These are phyloP conservation scores for Arge pagana DNA, from an alignment of 2,888 invertebrate species.

Conservation along the genomic window DNA sequence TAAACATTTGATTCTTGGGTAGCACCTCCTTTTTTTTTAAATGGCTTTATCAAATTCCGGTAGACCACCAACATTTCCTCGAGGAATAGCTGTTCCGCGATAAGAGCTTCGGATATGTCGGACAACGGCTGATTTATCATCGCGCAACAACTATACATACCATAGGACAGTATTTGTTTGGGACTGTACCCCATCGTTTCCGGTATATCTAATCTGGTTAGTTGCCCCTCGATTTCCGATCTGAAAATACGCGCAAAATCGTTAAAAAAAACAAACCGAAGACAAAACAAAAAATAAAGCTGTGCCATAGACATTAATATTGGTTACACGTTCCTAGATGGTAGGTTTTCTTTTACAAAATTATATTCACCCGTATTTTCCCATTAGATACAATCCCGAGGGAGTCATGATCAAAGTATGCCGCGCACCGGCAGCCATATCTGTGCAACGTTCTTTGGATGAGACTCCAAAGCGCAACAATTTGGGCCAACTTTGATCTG, in stretches of 20 bases:
- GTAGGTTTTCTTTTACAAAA: neutral
- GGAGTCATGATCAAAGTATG: conserved; percentile 73
- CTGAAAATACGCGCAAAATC: conserved; percentile 9
- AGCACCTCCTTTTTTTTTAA: conserved; percentile 67
- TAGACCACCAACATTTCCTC: conserved; percentile 71
- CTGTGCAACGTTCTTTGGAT: conserved; percentile 63
- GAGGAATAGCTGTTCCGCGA: conserved; percentile 71
- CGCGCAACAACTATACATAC: conserved; percentile 50
- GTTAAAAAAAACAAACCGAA: neutral
- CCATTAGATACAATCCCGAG: conserved; percentile 72
- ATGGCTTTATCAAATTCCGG: conserved; percentile 67
- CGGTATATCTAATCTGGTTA: conserved; percentile 39
- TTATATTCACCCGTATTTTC: conserved; percentile 64
- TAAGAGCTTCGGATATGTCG: conserved; percentile 55
- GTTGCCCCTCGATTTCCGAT: conserved; percentile 39
- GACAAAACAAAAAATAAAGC: neutral
- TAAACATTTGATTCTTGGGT: conserved; percentile 65
- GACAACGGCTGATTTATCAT: conserved; percentile 43
- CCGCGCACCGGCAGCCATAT: conserved; percentile 67
- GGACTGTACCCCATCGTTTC: conserved; percentile 32
- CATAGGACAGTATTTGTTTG: conserved; percentile 46
- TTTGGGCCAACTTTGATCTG: conserved; percentile 72
- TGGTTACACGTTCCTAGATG: neutral
- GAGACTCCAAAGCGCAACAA: conserved; percentile 54
- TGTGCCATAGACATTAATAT: neutral